Evolutionary conservation across 2,113 vertebrate species (phyloP).

Genomic region (Hoplias malabaricus): DNA sequence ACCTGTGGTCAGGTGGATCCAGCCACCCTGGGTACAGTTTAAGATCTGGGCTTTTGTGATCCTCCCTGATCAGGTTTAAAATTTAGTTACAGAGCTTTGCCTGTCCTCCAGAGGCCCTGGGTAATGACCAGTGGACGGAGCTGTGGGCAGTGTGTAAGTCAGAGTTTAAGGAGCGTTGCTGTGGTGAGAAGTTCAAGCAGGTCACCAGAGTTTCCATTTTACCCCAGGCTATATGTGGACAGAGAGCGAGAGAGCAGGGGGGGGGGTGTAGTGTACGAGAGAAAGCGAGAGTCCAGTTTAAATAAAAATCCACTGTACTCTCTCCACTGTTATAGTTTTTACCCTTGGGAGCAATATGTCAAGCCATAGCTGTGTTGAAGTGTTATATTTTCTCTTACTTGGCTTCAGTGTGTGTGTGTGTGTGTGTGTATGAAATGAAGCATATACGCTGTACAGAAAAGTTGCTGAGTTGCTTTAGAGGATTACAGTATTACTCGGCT

Average conservation of each 20-base stretch:
- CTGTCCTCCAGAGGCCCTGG: background rate
- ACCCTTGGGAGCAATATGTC: conserved; percentile 54
- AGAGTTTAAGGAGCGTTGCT: conserved; percentile 32
- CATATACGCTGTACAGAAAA: background rate
- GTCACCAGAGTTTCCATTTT: conserved; percentile 56
- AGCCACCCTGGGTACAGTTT: background rate
- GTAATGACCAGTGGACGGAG: conserved; percentile 30
- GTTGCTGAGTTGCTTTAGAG: background rate
- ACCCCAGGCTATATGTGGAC: conserved; percentile 55
- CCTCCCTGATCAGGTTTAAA: background rate
- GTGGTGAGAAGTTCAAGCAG: conserved; percentile 63
- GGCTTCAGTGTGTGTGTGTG: background rate
- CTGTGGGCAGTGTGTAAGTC: conserved; percentile 29
- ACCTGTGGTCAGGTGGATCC: no score
- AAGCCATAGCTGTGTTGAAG: background rate
- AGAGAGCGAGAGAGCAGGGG: background rate
- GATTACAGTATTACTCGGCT: background rate
- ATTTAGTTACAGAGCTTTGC: background rate
- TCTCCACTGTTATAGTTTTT: conserved; percentile 31
- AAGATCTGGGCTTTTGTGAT: background rate
- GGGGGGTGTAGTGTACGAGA: background rate
- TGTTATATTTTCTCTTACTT: background rate
- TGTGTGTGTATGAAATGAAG: conserved; percentile 26
- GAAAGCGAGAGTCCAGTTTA: conserved; percentile 27
- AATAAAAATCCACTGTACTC: conserved; percentile 56